Evolutionary conservation across 1,140 invertebrate genomes (phyloP), one percentile per base, ranked within the genome.

Genomic region (Drosophila takahashii): DNA sequence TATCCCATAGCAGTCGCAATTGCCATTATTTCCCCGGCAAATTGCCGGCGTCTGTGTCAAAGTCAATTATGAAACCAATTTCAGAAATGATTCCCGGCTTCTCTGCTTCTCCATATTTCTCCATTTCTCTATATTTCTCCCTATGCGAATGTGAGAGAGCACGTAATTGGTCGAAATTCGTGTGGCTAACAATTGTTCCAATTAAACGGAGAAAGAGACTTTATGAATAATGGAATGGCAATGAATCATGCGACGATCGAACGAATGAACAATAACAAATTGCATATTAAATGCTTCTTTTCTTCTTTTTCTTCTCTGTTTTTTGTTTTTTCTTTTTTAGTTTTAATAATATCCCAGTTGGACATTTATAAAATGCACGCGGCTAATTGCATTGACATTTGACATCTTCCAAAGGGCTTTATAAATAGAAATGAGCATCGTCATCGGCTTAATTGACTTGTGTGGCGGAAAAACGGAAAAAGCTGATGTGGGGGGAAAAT

Each of bases 381-480:
- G 36, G 58, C 75, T 87, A 86, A 86, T 87, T 87, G 74, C 81
- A 75, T 70, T 66, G 76, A 81, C 69, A 75, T 62, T 77, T 86
- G 81, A 86, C 77, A 77, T 81, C 61, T 65, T 44, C 48, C 64
- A 15, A 39, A 36, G 42, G n/a, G 50, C 18, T 36, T 57, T 48
- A 70, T 57, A 70, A 70, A 47, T 59, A 48, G 42, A 60, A 59
- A 59, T 47, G 54, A 10, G 65, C 32, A 56, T 48, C n/a, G 48
- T 58, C 44, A 39, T 32, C 27, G 29, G 58, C 41, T 53, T 76
- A 76, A 76, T 67, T 76, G 72, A 48, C 44, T 47, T 6, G 54
- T 29, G 27, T 16, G 1, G 32, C 18, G 11, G 15, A 44, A 32
- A 3, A 32, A 22, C 22, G 22, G 22, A 22, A 22, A 22, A 22